These are phyloP conservation scores for Drosophila repleta DNA, from an alignment of 1,140 invertebrate genomes.

Conservation along the genomic window DNA sequence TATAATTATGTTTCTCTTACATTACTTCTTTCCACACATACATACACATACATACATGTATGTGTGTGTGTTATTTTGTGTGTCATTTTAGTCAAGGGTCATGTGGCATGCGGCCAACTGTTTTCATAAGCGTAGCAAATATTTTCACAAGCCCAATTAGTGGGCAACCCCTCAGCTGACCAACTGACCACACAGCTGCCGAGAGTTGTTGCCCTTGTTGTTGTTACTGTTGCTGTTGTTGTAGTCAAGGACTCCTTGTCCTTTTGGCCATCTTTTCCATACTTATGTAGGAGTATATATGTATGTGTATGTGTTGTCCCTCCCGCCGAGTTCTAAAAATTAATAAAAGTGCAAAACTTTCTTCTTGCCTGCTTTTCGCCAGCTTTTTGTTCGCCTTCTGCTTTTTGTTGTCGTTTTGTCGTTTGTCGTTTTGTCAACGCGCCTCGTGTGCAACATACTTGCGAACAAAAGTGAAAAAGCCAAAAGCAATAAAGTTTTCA, in stretches of 20 bases:
- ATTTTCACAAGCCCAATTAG: slow-evolving; percentile 81
- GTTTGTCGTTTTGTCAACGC: slow-evolving; percentile 69
- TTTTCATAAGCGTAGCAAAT: slow-evolving; percentile 80
- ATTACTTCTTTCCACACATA: neutral
- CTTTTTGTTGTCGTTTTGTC: slow-evolving; percentile 60
- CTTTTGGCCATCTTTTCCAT: slow-evolving; percentile 26
- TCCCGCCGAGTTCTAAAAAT: slow-evolving; percentile 63
- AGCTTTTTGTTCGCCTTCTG: slow-evolving; percentile 31
- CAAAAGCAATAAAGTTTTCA: slow-evolving; percentile 81
- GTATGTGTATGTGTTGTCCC: neutral
- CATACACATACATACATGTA: slow-evolving; percentile 3
- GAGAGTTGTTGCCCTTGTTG: slow-evolving; percentile 45
- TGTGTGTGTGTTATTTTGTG: slow-evolving; percentile 59
- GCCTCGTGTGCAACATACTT: slow-evolving; percentile 71
- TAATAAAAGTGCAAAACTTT: slow-evolving; percentile 77
- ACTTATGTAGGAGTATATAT: slow-evolving; percentile 23
- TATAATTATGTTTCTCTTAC: slow-evolving; percentile 10
- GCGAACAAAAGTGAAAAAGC: slow-evolving; percentile 81
- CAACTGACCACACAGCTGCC: slow-evolving; percentile 57
- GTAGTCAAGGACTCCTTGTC: slow-evolving; percentile 11
- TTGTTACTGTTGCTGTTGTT: slow-evolving; percentile 5
- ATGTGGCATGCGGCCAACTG: slow-evolving; percentile 70
- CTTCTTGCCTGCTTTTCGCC: slow-evolving; percentile 11
- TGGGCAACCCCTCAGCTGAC: slow-evolving; percentile 69
- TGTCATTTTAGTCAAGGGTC: slow-evolving; percentile 78